These are phyloP conservation scores for Drosophila teissieri DNA, from an alignment of 1,140 invertebrate species.

Conservation along the genomic window DNA sequence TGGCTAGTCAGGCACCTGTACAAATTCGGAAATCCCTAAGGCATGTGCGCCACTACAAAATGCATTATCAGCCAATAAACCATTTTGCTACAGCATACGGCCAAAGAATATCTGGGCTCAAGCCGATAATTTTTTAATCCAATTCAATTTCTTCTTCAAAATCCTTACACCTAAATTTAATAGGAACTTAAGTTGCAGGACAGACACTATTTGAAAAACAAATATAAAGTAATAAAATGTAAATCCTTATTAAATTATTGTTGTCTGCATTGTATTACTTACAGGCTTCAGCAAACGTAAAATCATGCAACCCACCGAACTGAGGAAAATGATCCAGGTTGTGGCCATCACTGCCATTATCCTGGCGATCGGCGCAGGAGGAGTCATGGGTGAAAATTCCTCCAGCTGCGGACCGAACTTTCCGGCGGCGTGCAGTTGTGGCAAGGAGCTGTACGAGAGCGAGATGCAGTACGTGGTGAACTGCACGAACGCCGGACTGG, in stretches of 20 bases:
- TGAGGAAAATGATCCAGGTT: slow-evolving; percentile 43
- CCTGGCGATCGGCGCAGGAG: slow-evolving; percentile 18
- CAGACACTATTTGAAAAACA: too few species aligned
- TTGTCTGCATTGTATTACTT: slow-evolving; percentile 32
- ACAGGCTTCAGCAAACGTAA: slow-evolving; percentile 25
- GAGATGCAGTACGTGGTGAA: slow-evolving; percentile 88
- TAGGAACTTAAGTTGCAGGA: too few species aligned
- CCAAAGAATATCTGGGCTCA: neutral
- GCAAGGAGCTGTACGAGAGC: slow-evolving; percentile 85
- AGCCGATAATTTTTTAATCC: neutral
- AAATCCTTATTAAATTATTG: neutral
- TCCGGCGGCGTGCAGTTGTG: slow-evolving; percentile 86
- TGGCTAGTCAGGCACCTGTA: slow-evolving; percentile 12
- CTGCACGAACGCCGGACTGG: slow-evolving; percentile 89
- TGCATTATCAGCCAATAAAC: slow-evolving; percentile 68
- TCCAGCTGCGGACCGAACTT: slow-evolving; percentile 85
- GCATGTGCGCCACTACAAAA: slow-evolving; percentile 58
- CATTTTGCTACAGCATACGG: slow-evolving; percentile 26
- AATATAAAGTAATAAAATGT: neutral
- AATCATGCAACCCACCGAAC: slow-evolving; percentile 56
- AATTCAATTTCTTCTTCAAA: too few species aligned
- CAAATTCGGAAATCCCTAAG: slow-evolving; percentile 33
- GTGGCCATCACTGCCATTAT: slow-evolving; percentile 45
- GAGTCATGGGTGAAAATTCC: slow-evolving; percentile 53
- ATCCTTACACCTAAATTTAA: too few species aligned